Evolutionary conservation across 2,113 vertebrate species (phyloP).

Genomic region (Proteles cristata): DNA sequence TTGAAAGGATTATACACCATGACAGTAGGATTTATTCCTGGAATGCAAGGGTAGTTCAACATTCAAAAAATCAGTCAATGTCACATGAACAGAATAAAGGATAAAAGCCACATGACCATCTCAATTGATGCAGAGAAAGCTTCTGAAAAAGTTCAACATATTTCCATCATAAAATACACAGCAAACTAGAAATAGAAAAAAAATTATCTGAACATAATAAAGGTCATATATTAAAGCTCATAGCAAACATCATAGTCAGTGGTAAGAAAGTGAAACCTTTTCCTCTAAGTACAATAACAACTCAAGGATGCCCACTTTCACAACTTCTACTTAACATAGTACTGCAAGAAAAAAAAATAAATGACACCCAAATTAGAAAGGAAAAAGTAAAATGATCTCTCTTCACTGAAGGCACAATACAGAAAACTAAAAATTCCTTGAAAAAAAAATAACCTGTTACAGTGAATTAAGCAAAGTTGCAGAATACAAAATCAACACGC

Average conservation of each 20-base stretch:
- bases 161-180: neutral
- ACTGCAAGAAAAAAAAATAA: neutral
- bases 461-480: neutral
- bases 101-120: neutral
- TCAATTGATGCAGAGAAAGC: neutral
- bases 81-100: neutral
- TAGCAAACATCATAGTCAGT: neutral
- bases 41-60: neutral
- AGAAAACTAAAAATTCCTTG: neutral
- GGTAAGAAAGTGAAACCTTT: neutral
- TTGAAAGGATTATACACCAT: neutral
- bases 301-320: neutral
- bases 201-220: neutral
- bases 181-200: neutral
- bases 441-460: neutral
- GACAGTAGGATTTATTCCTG: neutral
- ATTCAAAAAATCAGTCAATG: neutral
- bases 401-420: neutral
- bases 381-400: neutral
- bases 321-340: neutral
- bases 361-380: neutral
- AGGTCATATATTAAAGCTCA: neutral
- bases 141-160: neutral
- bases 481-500: neutral
- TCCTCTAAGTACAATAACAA: neutral